Percentiles rank a stretch among this genome's conserved stretches.
phyloP scores from a whole-genome alignment of 2,888 invertebrate species.

The Anagyrus pseudococci region DNA sequence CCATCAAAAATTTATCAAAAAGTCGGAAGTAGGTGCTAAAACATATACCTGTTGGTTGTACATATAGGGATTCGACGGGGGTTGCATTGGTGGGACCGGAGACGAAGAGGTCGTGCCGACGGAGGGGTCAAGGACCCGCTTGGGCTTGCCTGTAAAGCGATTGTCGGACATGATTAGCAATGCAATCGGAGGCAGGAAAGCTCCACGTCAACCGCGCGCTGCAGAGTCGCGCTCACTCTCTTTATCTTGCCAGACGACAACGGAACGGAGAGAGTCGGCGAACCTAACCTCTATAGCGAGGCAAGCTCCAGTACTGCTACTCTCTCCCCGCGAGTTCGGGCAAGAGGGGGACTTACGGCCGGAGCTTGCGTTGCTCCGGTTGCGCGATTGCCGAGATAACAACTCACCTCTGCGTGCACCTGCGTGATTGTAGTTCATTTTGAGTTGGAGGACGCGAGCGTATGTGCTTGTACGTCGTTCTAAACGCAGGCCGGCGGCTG shows the following conservation, averaged over 20 bases:
- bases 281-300: conserved; percentile 39
- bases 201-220: conserved; percentile 24
- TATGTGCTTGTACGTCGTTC: too few relatives aligned
- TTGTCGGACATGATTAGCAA: neutral
- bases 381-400: too few relatives aligned
- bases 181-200: neutral
- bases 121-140: conserved; percentile 56
- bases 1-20: neutral
- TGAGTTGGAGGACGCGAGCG: too few relatives aligned
- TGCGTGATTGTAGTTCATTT: conserved; percentile 58
- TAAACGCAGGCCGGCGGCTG: too few relatives aligned
- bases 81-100: conserved; percentile 37
- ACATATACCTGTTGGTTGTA: conserved; percentile 54
- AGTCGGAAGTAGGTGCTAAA: neutral
- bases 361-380: too few relatives aligned
- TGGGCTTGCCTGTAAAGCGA: conserved; percentile 51
- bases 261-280: too few relatives aligned
- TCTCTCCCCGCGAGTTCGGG: too few relatives aligned
- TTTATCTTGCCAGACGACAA: too few relatives aligned
- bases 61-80: conserved; percentile 50
- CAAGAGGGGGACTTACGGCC: too few relatives aligned
- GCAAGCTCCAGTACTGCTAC: too few relatives aligned
- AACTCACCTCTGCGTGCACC: conserved; percentile 54
- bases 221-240: too few relatives aligned
- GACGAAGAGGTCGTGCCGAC: conserved; percentile 46